Conservation (phyloP, 2,113 vertebrate species). For the Alethe diademata region DNA sequence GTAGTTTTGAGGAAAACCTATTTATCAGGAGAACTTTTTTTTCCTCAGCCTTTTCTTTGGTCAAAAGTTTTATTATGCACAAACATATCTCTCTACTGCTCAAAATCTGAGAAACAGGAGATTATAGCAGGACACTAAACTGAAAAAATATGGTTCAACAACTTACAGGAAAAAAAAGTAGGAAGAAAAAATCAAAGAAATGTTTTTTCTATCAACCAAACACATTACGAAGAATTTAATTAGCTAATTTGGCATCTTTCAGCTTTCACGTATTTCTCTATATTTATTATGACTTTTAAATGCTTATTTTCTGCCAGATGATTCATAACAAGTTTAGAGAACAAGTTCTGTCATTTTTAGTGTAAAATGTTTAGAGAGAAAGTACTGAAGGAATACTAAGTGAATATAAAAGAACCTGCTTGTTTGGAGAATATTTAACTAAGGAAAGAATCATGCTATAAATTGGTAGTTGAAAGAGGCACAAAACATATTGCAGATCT, state of each 20-base stretch:
- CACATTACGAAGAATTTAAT: neutral
- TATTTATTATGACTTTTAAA: constrained; percentile 9
- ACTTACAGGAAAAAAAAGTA: neutral
- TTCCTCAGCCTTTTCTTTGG: neutral
- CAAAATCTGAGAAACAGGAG: neutral
- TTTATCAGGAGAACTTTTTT: neutral
- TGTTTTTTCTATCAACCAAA: neutral
- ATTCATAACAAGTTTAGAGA: neutral
- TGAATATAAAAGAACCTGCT: neutral
- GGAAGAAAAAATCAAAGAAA: neutral
- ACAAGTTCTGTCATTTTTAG: neutral
- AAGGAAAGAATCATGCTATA: neutral
- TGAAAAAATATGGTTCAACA: neutral
- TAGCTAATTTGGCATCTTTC: neutral
- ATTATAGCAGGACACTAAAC: neutral
- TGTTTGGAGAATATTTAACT: neutral
- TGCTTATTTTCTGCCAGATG: neutral
- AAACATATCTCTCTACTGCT: neutral
- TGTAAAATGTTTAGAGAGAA: neutral
- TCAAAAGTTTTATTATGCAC: neutral
- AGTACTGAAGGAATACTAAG: neutral
- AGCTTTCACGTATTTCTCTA: neutral
- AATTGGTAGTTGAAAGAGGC: neutral
- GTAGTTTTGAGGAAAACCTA: neutral
- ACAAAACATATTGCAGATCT: neutral